These are phyloP conservation scores for Corythoichthys haematopterus DNA, from an alignment of 2,113 vertebrate species.

Conservation along the genomic window DNA sequence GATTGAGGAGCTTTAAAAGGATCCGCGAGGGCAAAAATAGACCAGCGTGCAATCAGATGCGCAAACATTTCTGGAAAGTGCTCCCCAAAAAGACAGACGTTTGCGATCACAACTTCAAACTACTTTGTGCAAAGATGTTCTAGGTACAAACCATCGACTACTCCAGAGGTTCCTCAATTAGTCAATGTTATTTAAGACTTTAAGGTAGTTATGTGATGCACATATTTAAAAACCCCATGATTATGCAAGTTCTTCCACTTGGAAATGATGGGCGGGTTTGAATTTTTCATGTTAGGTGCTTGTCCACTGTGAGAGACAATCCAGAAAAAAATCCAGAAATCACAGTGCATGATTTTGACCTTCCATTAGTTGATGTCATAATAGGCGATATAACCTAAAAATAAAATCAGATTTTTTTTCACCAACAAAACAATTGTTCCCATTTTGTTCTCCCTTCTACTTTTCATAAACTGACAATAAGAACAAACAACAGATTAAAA, in stretches of 20 bases:
- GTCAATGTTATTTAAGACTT: neutral
- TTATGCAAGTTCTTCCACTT: too few relatives aligned
- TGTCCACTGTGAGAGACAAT: neutral
- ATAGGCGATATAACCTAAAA: too few relatives aligned
- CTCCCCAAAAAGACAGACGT: constrained; percentile 18
- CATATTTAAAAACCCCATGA: neutral
- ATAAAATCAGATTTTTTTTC: too few relatives aligned
- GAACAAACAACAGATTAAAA: too few relatives aligned
- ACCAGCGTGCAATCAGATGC: constrained; percentile 33
- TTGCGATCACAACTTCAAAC: neutral
- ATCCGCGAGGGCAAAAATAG: constrained; percentile 48
- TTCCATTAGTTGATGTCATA: too few relatives aligned
- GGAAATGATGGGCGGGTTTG: too few relatives aligned
- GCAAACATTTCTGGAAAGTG: constrained; percentile 27
- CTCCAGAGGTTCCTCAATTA: neutral
- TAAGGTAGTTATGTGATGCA: neutral
- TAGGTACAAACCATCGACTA: neutral
- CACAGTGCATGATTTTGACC: too few relatives aligned
- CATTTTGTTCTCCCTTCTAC: too few relatives aligned
- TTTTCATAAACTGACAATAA: too few relatives aligned
- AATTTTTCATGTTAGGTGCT: too few relatives aligned
- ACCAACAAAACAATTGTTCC: too few relatives aligned
- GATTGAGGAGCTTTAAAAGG: constrained; percentile 57
- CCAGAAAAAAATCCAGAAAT: neutral
- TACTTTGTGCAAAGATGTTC: neutral